Conservation (phyloP, 2,888 invertebrate genomes). For the Polydrusus pterygomalis region DNA sequence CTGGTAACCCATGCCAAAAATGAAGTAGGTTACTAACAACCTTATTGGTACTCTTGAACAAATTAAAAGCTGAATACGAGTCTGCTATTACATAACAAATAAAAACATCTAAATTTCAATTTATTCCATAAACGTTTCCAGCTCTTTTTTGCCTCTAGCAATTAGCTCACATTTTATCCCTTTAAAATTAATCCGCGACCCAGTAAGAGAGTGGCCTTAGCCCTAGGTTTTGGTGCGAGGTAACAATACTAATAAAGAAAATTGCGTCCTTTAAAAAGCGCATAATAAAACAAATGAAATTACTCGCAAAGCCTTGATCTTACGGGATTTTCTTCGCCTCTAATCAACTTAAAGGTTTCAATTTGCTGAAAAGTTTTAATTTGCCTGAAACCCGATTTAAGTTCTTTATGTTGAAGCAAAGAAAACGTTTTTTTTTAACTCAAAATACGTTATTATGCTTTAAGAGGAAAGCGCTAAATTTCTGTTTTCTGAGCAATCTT, state of each 20-base stretch:
- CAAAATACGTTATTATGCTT: too few relatives aligned
- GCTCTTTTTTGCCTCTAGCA: conserved; percentile 21
- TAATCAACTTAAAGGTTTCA: background rate
- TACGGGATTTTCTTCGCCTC: background rate
- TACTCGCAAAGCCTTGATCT: background rate
- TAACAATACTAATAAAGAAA: conserved; percentile 25
- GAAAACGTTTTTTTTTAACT: too few relatives aligned
- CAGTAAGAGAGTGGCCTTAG: conserved; percentile 12
- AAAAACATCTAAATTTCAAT: too few relatives aligned
- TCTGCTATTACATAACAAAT: too few relatives aligned
- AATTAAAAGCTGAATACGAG: too few relatives aligned
- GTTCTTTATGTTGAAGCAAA: background rate
- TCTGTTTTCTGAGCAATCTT: too few relatives aligned
- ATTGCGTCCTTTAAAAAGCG: background rate
- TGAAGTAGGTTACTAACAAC: too few relatives aligned
- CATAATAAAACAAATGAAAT: conserved; percentile 21
- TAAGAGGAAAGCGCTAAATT: too few relatives aligned
- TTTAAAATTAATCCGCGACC: conserved; percentile 12
- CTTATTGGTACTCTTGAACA: too few relatives aligned
- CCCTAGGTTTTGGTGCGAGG: too few relatives aligned
- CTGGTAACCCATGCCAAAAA: too few relatives aligned
- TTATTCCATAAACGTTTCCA: conserved; percentile 30
- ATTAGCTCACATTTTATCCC: conserved; percentile 29
- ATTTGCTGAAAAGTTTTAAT: background rate
- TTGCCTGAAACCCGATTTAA: background rate